Base-by-base conservation (phyloP, 1,140 invertebrate species). In the Drosophila miranda region DNA sequence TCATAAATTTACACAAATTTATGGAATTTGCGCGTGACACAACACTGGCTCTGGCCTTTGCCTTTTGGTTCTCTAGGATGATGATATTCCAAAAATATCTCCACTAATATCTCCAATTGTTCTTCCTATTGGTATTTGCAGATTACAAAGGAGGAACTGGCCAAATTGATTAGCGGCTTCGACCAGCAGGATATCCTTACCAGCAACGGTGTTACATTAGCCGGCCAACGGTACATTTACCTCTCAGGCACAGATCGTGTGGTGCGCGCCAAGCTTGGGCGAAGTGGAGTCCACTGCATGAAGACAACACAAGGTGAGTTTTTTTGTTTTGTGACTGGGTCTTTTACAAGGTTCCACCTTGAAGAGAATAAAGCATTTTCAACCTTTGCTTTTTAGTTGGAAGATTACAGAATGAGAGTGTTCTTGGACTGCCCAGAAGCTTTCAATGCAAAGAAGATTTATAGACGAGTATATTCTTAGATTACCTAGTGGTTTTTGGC, bases 231-330 rank as follows among this genome's bases (percentile, higher is more conserved):
- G 92, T 97, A 97, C 94, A 97, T 98, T 92, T 98, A 97, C 93
- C 94, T 97, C 91, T 97, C 96, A 80, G 96, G 96, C 89, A 96
- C 96, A 92, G 96, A 97, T 90, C 94, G 95, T 90, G 96, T 98
- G 76, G 95, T 98, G 91, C 95, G 97, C 92, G 96, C 96, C 91
- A 97, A 97, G 93, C 93, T 97, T 69, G 96, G 95, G 90, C 96
- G 97, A 93, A 95, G 96, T 90, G 97, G 97, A 81, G 95, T 97
- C 58, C 96, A 97, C 91, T 97, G 96, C 95, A 97, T 97, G 96
- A 97, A 97, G 93, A 98, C 96, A 92, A 93, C 94, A 93, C 96
- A 98, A 94, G 95, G 95, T 96, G 91, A 92, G 92, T 48, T 16
- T 28, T 9, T 8, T 23, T 16, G 16, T 1, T 2, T 3, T 3